Evolutionary conservation across 2,797 vertebrate species (phyloP).

Genomic region (Spondyliosoma cantharus): DNA sequence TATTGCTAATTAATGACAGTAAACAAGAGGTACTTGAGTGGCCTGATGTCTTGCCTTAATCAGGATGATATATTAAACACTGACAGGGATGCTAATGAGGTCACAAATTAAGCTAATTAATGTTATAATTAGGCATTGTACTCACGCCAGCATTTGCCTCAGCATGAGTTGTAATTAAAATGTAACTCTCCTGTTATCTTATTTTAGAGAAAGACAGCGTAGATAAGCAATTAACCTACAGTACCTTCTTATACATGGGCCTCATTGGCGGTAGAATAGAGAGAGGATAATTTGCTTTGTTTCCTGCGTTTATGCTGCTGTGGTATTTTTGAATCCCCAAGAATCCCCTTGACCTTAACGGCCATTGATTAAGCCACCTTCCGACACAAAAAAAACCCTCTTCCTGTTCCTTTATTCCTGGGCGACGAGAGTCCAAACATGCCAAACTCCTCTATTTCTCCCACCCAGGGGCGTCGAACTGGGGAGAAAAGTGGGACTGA

Average conservation of each 20-base stretch:
- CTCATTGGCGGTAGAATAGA: neutral
- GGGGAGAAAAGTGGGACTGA: too few relatives aligned
- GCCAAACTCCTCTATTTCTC: slow-evolving; percentile 1
- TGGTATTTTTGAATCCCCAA: neutral
- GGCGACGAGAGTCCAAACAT: slow-evolving; percentile 1
- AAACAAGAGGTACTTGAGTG: slow-evolving; percentile 36
- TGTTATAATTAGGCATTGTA: slow-evolving; percentile 34
- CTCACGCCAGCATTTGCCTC: slow-evolving; percentile 3
- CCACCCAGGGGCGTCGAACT: too few relatives aligned
- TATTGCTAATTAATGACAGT: slow-evolving; percentile 19
- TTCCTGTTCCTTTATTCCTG: neutral
- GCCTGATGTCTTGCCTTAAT: slow-evolving; percentile 38
- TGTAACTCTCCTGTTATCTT: neutral
- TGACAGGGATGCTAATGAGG: slow-evolving; percentile 33
- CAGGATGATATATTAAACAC: slow-evolving; percentile 34
- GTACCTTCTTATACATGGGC: neutral
- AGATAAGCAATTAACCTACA: neutral
- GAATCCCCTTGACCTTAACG: neutral
- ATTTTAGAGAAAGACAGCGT: neutral
- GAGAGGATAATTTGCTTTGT: neutral
- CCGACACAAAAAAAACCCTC: neutral
- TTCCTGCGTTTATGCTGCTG: neutral
- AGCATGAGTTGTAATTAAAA: neutral
- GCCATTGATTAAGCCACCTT: slow-evolving; percentile 1
- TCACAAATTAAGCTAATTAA: slow-evolving; percentile 45